Base-by-base conservation (phyloP, 2,113 vertebrate genomes). In the Excalfactoria chinensis region DNA sequence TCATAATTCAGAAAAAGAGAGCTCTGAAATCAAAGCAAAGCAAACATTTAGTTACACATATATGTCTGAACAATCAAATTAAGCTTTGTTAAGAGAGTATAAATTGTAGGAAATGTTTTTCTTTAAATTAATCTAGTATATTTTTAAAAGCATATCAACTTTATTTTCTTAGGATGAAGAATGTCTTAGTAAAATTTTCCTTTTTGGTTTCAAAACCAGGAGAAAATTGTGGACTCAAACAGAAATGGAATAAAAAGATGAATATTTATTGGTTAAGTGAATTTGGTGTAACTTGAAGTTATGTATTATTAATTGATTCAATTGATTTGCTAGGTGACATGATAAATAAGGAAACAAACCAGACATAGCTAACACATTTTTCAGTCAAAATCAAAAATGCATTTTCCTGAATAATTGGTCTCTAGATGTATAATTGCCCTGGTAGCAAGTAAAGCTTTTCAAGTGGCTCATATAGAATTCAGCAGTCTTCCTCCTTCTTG, bases 1-100 rank as follows among this genome's bases (percentile, higher is more conserved):
- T 97, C 91, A 77, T 74, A 92, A 66, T 95, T 96, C 87, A 92
- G 85, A 97, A 96, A 88, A 25, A 35, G 41, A 88, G 25, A 84
- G 70, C 49, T 73, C 53, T 74, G 91, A 89, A 95, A 75, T 93
- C 40, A 88, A 95, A 95, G 53, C 40, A 91, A 93, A 94, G 43
- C 32, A 94, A 86, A 40, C 19, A 69, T n/a, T 79, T 87, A 37
- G 41, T 87, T 86, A 83, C 44, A 66, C 55, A 84, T 68, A 40
- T 46, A 21, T 43, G 82, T 93, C 62, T 91, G 75, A 90, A 92
- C 40, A 89, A 75, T 18, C 9, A 67, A 69, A 72, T 81, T 58
- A 89, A 88, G 7, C 9, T 92, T 43, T 86, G 11, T 13, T 80
- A 88, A 23, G 20, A 89, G 37, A 85, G 48, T 4, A 68, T 46